Evolutionary conservation across 2,113 vertebrate genomes (phyloP), one percentile per base, ranked within the genome.

Genomic region (Crotalus viridis): DNA sequence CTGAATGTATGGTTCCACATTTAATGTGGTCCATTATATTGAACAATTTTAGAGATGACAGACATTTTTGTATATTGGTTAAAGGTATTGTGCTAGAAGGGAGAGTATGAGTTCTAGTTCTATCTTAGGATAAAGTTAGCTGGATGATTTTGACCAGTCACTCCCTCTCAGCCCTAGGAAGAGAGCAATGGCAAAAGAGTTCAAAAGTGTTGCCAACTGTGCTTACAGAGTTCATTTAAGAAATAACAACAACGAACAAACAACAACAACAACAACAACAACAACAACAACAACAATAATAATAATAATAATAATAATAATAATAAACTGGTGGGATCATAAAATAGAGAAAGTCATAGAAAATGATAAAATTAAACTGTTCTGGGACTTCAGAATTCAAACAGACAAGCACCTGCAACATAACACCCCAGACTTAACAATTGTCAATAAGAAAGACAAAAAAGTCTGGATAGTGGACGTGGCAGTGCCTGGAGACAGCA

Each of bases 251-350:
- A 46, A 46, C 4, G 43, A 46, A 46, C 43, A 46, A 43, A 46
- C 43, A 46, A 46, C 43, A 46, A 46, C 4, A 5, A 46, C 46
- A 46, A 46, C 46, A 46, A 46, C 0, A 46, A 46, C 0, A 46
- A 46, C 0, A 46, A 46, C 0, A 46, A 46, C 0, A 46, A 4
- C 0, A 46, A 46, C 0, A 46, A 4, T 4, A 43, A 43, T 43
- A 43, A 3, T 43, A 43, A 3, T 43, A 43, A 3, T 43, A 43
- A 43, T 39, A 39, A 39, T 43, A 43, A 43, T 3, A 43, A 43
- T 43, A 43, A 43, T 43, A 43, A 43, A 39, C 39, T 39, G 39
- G 39, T 39, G 39, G 39, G 39, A 39, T 39, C 39, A 39, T 39
- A 39, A 39, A 39, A 39, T 39, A 39, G 39, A 39, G 39, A 39